phyloP scores from a whole-genome alignment of 2,113 vertebrate species.

The Tursiops truncatus region DNA sequence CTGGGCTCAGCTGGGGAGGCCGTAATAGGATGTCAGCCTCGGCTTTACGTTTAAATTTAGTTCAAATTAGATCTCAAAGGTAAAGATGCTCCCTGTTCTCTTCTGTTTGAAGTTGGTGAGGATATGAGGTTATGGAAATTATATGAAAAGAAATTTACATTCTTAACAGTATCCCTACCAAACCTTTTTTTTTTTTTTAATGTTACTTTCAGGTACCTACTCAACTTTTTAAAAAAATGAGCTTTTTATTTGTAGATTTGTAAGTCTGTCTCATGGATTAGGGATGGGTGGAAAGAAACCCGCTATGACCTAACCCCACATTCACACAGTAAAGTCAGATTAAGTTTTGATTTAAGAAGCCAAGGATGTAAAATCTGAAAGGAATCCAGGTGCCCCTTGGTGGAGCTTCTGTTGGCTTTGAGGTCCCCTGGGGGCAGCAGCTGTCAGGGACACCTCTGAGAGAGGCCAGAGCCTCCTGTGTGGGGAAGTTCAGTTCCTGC shows the following conservation, averaged over 20 bases:
- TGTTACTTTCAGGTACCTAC: not conserved
- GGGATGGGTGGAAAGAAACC: not conserved
- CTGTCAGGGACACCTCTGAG: not conserved
- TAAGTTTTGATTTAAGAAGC: not conserved
- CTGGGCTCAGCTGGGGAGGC: not conserved
- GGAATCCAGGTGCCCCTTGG: not conserved
- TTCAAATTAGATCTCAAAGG: not conserved
- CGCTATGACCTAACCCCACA: too few relatives aligned
- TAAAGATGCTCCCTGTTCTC: not conserved
- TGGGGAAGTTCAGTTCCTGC: not conserved
- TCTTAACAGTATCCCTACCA: not conserved
- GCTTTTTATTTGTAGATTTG: not conserved
- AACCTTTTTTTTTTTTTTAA: not conserved
- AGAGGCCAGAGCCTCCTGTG: not conserved
- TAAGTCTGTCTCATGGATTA: not conserved
- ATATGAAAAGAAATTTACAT: not conserved
- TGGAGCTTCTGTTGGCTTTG: not conserved
- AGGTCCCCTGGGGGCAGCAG: not conserved
- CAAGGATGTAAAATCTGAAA: not conserved
- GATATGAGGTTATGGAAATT: not conserved
- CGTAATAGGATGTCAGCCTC: too few relatives aligned
- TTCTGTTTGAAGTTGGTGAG: not conserved
- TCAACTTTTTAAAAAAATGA: not conserved
- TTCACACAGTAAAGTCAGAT: not conserved
- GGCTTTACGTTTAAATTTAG: not conserved